Conservation (phyloP, 2,888 invertebrate genomes). For the Zygaena filipendulae region DNA sequence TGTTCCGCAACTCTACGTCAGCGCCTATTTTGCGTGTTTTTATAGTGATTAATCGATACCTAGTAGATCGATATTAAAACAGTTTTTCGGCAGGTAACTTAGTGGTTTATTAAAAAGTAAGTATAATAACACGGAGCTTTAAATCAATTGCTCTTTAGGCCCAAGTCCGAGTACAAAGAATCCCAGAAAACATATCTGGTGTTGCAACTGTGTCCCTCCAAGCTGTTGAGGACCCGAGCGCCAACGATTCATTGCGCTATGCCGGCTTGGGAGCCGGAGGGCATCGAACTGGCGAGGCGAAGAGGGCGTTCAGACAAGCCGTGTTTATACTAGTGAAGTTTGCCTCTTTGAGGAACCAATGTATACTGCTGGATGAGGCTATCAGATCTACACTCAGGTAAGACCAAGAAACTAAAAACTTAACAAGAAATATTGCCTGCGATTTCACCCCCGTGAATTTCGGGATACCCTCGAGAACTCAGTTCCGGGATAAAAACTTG, state of each 20-base stretch:
- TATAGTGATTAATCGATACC: too few species aligned
- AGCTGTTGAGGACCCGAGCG: conserved; percentile 40
- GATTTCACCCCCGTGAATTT: too few species aligned
- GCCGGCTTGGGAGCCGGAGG: conserved; percentile 54
- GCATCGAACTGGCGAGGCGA: conserved; percentile 50
- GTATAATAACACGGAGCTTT: too few species aligned
- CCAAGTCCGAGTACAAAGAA: conserved; percentile 46
- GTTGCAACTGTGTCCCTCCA: conserved; percentile 44
- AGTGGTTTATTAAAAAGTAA: too few species aligned
- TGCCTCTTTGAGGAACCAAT: conserved; percentile 54
- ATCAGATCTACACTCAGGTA: conserved; percentile 49
- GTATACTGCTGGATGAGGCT: conserved; percentile 42
- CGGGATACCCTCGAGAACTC: too few species aligned
- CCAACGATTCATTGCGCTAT: conserved; percentile 37
- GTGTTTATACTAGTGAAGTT: conserved; percentile 54
- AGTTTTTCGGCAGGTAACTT: too few species aligned
- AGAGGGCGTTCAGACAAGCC: conserved; percentile 48
- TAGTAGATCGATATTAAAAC: too few species aligned
- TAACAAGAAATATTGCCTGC: too few species aligned
- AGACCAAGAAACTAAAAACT: neutral
- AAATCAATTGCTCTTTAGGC: too few species aligned
- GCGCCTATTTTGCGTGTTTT: too few species aligned
- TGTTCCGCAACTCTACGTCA: too few species aligned
- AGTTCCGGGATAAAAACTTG: too few species aligned
- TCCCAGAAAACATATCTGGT: conserved; percentile 52